These are phyloP conservation scores for Dusona sp. DNA, from an alignment of 2,888 invertebrate genomes.

Conservation along the genomic window DNA sequence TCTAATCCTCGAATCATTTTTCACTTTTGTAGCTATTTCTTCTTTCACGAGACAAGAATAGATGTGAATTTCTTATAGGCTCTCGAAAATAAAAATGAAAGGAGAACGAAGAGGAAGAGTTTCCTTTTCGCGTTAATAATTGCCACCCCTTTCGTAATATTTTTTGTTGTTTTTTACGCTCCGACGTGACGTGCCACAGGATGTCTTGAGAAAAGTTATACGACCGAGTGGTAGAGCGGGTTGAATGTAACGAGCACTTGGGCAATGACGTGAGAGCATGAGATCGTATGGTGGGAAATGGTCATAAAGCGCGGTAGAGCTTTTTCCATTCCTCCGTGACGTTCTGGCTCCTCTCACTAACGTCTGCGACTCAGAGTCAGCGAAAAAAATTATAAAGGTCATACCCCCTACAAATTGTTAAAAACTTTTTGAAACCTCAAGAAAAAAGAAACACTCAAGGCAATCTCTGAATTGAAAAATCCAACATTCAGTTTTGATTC, in stretches of 20 bases:
- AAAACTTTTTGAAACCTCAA: not conserved
- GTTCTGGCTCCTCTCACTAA: constrained; percentile 1
- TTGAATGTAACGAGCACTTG: constrained; percentile 56
- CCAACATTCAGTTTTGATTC: not conserved
- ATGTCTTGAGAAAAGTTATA: constrained; percentile 37
- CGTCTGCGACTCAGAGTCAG: constrained; percentile 24
- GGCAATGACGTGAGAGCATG: constrained; percentile 34
- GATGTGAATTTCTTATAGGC: not conserved
- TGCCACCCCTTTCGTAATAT: not conserved
- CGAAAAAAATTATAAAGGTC: constrained; percentile 52
- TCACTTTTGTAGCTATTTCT: not conserved
- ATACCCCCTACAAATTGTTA: not conserved
- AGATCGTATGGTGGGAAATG: constrained; percentile 48
- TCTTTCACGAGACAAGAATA: not conserved
- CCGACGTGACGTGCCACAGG: constrained; percentile 22
- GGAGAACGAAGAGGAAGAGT: not conserved
- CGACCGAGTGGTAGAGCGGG: constrained; percentile 30
- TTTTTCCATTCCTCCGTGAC: constrained; percentile 2
- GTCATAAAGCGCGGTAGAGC: constrained; percentile 25
- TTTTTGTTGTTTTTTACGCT: constrained; percentile 16
- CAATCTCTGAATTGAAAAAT: not conserved
- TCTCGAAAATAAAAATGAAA: not conserved
- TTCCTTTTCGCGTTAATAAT: constrained; percentile 29
- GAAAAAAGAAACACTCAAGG: not conserved
- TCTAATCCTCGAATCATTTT: not conserved